Evolutionary conservation across 2,797 vertebrate genomes (phyloP).

Genomic region (Buceros bicornis): DNA sequence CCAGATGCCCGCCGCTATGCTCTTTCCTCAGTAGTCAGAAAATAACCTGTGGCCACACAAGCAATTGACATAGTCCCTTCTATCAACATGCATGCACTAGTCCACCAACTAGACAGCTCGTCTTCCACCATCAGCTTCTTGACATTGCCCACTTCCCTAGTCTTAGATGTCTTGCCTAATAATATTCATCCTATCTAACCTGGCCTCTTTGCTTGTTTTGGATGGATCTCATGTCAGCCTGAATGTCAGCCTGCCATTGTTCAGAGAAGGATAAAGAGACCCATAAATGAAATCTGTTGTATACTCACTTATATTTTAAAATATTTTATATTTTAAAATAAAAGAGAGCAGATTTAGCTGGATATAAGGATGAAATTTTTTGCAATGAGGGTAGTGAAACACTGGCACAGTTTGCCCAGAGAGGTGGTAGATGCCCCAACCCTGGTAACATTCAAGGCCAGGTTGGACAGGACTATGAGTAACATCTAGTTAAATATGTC

Average conservation of each 20-base stretch:
- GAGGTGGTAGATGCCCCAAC: too few species aligned
- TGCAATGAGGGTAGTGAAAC: too few species aligned
- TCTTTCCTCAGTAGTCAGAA: not conserved
- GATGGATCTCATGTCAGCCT: not conserved
- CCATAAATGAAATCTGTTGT: not conserved
- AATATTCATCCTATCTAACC: not conserved
- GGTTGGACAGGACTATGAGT: too few species aligned
- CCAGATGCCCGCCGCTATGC: not conserved
- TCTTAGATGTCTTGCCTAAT: not conserved
- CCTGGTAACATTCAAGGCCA: too few species aligned
- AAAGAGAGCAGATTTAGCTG: too few species aligned
- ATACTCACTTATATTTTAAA: not conserved
- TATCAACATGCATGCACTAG: not conserved
- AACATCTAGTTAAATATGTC: too few species aligned
- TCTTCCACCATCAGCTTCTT: not conserved
- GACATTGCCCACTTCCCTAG: not conserved
- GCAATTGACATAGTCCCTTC: not conserved
- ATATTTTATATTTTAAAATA: not conserved
- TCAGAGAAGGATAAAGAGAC: not conserved
- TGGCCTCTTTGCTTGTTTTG: not conserved
- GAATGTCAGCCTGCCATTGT: not conserved
- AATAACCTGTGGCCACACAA: not conserved
- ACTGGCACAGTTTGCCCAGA: too few species aligned
- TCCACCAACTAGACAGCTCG: not conserved
- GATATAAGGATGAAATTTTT: too few species aligned